Evolutionary conservation across 1,140 invertebrate genomes (phyloP), one percentile per base, ranked within the genome.

Genomic region (Plutomurus gul): DNA sequence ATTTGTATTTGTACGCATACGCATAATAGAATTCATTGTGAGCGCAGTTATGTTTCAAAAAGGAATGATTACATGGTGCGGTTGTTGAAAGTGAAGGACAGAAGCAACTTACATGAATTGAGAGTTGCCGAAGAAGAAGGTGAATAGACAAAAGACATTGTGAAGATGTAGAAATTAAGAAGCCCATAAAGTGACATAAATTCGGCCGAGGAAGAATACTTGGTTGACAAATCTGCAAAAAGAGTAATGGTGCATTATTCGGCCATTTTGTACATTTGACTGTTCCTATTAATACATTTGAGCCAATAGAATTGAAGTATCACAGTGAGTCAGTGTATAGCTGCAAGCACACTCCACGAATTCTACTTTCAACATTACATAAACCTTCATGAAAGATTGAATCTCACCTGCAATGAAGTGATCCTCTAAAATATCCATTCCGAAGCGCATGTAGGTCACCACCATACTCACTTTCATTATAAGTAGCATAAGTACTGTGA

Each of bases 131-230:
- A 92, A 75, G 90, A 89, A 11, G 92, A 91, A 0, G 96, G 96
- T 0, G 96, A 95, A 86, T 98, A 98, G 6, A 98, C 94, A 87
- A 96, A 98, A 2, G 95, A 94, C 92, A 98, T 94, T 0, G 93
- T 93, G 86, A 95, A 97, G 46, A 98, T 86, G 86, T 97, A 97
- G 86, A 97, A 95, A 88, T 99, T 99, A 2, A 97, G 88, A 30
- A 98, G 89, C n/a, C 95, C 95, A 86, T 98, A 98, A 82, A 97
- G 93, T 4, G 95, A 92, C 92, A 98, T 96, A 87, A 97, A 98
- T 84, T 97, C 94, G 3, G 93, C 94, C 1, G 95, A 97, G 79
- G 93, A 97, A 77, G 92, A 91, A 86, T 96, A 96, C 85, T 93
- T 93, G 47, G 93, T 95, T 3, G 91, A 92, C 8, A 96, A 87